Evolutionary conservation across 2,113 vertebrate species (phyloP).

Genomic region (Thomomys bottae): DNA sequence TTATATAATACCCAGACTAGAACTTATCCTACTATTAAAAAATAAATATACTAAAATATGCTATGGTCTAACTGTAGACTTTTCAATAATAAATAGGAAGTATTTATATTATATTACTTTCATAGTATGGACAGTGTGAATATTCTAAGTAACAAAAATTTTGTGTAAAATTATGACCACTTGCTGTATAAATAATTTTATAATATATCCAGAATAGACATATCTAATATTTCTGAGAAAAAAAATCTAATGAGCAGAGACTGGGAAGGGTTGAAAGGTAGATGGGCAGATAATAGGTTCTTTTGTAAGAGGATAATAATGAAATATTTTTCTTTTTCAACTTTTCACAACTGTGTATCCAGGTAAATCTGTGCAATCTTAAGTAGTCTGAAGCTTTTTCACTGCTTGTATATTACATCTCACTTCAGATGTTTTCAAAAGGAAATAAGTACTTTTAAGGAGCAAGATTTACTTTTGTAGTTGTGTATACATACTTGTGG

Average conservation of each 20-base stretch:
- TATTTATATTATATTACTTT: not conserved
- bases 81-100: not conserved
- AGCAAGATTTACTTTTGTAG: not conserved
- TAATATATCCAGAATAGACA: not conserved
- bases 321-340: too few species aligned
- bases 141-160: not conserved
- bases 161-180: too few species aligned
- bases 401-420: not conserved
- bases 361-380: not conserved
- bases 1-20: not conserved
- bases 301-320: too few species aligned
- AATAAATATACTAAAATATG: not conserved
- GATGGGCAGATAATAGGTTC: too few species aligned
- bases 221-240: not conserved
- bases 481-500: not conserved
- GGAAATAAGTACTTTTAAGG: not conserved
- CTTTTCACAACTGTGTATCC: not conserved
- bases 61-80: not conserved
- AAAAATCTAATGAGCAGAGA: not conserved
- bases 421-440: not conserved
- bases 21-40: too few species aligned
- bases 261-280: too few species aligned
- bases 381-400: not conserved
- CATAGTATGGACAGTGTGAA: not conserved
- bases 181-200: not conserved